phyloP scores from a whole-genome alignment of 2,888 invertebrate species.

The Erebia epiphron region DNA sequence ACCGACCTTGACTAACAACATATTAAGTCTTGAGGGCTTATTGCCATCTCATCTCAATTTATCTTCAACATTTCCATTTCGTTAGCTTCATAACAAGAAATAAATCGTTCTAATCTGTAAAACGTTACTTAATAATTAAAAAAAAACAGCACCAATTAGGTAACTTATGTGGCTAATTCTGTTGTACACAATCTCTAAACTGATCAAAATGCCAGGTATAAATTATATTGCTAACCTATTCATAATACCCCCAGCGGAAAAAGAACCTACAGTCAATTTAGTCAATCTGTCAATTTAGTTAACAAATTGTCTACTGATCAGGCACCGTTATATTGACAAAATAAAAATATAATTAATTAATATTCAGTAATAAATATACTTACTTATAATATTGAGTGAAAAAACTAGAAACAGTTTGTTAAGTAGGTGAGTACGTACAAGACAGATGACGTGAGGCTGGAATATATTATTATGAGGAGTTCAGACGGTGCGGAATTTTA shows the following conservation, averaged over 20 bases:
- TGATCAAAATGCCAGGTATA: too few relatives aligned
- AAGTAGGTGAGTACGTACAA: neutral
- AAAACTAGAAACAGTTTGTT: conserved; percentile 3
- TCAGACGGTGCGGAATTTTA: conserved; percentile 7
- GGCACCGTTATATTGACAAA: too few relatives aligned
- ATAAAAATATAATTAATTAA: too few relatives aligned
- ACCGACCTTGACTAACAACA: conserved; percentile 4
- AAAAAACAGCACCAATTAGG: too few relatives aligned
- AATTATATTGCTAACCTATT: too few relatives aligned
- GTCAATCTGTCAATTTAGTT: too few relatives aligned
- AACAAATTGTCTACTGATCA: too few relatives aligned
- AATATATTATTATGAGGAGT: conserved; percentile 7
- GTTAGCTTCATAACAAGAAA: neutral
- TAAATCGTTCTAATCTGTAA: neutral
- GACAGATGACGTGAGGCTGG: conserved; percentile 11
- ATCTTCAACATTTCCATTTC: conserved; percentile 12
- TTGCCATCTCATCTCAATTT: conserved; percentile 13
- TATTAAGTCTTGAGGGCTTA: conserved; percentile 14
- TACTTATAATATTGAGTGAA: neutral
- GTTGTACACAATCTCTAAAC: too few relatives aligned
- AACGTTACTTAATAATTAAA: neutral
- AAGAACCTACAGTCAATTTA: too few relatives aligned
- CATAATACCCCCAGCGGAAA: too few relatives aligned
- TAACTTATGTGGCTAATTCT: too few relatives aligned
- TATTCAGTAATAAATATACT: neutral